Evolutionary conservation across 1,140 invertebrate genomes (phyloP).

Genomic region (Cotesia vestalis): DNA sequence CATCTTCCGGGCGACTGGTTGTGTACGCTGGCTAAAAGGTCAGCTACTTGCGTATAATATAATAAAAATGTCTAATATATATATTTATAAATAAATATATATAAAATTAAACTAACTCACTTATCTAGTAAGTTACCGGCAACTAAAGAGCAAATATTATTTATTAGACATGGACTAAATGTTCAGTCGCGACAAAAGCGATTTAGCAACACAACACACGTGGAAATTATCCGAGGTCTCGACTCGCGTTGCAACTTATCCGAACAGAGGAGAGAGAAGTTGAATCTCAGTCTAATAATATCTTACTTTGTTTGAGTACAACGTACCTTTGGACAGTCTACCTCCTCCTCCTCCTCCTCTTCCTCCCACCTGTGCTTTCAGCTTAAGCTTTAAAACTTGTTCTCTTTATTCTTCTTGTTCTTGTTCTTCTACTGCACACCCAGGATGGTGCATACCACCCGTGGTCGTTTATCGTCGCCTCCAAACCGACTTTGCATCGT

Average conservation of each 20-base stretch:
- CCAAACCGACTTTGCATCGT: conserved; percentile 10
- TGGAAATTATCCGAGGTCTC: background rate
- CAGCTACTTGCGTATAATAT: no score
- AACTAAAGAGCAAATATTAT: no score
- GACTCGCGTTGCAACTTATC: no score
- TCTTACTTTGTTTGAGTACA: conserved; percentile 66
- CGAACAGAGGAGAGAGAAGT: no score
- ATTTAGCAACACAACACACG: background rate
- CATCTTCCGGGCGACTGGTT: no score
- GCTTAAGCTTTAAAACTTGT: no score
- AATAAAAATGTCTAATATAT: no score
- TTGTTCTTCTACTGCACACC: background rate
- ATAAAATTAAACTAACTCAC: no score
- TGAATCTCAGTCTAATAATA: conserved; percentile 57
- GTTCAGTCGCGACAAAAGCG: background rate
- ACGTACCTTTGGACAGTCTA: conserved; percentile 60
- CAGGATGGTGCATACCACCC: background rate
- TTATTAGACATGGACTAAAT: background rate
- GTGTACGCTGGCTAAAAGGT: no score
- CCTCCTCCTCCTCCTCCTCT: conserved; percentile 28
- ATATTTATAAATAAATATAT: no score
- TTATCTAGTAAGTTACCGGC: no score
- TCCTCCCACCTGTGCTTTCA: conserved; percentile 40
- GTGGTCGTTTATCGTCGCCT: conserved; percentile 2
- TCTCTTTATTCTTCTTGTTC: background rate